These are phyloP conservation scores for Sporophila hypoxantha DNA, from an alignment of 2,113 vertebrate species.

Conservation along the genomic window DNA sequence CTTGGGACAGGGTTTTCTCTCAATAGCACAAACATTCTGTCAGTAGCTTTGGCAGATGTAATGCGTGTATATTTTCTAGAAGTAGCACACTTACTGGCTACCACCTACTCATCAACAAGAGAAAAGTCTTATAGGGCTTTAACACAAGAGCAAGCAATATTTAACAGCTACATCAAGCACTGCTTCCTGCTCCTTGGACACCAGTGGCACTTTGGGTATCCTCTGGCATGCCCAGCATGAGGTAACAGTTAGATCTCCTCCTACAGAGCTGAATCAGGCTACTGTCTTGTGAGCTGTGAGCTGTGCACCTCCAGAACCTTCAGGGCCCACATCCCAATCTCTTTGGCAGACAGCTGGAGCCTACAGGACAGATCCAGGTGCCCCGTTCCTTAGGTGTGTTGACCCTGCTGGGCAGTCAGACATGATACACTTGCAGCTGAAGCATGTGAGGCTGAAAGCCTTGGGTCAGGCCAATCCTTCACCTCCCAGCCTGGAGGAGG, in stretches of 20 bases:
- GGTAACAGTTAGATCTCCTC: background rate
- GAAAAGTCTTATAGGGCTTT: background rate
- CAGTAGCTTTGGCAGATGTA: background rate
- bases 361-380: background rate
- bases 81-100: background rate
- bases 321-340: background rate
- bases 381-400: fast-evolving
- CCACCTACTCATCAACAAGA: background rate
- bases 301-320: background rate
- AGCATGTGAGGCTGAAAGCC: background rate
- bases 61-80: background rate
- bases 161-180: background rate
- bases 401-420: fast-evolving
- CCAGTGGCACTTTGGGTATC: background rate
- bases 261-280: background rate
- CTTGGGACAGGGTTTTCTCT: background rate
- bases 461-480: background rate
- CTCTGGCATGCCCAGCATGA: background rate
- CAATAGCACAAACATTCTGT: background rate
- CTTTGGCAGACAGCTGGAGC: background rate
- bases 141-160: background rate
- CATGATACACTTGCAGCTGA: background rate
- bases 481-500: background rate
- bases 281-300: background rate
- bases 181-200: background rate